These are phyloP conservation scores for Acleris literana DNA, from an alignment of 2,888 invertebrate genomes.

Conservation along the genomic window DNA sequence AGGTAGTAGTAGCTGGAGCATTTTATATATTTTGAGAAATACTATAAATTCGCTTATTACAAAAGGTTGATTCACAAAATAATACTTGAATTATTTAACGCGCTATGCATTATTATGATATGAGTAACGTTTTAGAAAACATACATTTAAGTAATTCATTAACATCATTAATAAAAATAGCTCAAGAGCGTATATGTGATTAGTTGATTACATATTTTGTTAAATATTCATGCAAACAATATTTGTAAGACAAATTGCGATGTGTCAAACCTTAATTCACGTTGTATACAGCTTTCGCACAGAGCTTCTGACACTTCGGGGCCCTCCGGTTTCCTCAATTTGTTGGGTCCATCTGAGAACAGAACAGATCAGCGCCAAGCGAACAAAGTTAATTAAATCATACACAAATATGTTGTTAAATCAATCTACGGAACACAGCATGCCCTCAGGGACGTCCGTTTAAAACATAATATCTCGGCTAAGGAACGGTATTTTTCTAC, in stretches of 20 bases:
- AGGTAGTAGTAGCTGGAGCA: conserved; percentile 27
- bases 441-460: no score
- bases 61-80: conserved; percentile 9
- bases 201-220: conserved; percentile 42
- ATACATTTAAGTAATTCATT: conserved; percentile 19
- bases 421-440: neutral
- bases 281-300: conserved; percentile 66
- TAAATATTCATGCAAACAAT: conserved; percentile 54
- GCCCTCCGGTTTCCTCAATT: conserved; percentile 59
- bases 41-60: conserved; percentile 40
- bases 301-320: conserved; percentile 49
- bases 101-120: conserved; percentile 38
- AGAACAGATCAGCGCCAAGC: conserved; percentile 75
- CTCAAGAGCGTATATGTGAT: neutral
- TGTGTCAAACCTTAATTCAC: conserved; percentile 68
- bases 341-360: conserved; percentile 74
- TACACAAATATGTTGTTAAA: neutral
- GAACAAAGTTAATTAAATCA: conserved; percentile 42
- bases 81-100: conserved; percentile 34
- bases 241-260: conserved; percentile 51
- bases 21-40: conserved; percentile 1
- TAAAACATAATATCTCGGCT: no score
- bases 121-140: conserved; percentile 14
- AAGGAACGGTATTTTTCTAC: no score
- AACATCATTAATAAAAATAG: neutral